These are phyloP conservation scores for Enteromius argenteus DNA, from an alignment of 2,797 vertebrate genomes.

Conservation along the genomic window DNA sequence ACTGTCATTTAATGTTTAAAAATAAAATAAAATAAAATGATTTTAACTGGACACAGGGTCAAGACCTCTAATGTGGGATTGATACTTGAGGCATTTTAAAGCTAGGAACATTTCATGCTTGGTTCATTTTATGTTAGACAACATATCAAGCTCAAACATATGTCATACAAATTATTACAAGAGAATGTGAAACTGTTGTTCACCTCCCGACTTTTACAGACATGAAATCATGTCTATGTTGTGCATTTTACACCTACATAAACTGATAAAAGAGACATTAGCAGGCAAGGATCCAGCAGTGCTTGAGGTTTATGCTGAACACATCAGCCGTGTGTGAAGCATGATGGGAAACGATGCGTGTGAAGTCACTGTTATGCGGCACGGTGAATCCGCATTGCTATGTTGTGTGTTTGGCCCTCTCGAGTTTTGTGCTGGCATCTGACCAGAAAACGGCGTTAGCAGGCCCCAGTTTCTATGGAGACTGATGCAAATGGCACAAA, in stretches of 20 bases:
- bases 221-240: background rate
- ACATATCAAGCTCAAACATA: no score
- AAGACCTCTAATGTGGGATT: background rate
- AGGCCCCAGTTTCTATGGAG: slow-evolving; percentile 47
- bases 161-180: background rate
- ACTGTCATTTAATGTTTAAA: no score
- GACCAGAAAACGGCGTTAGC: slow-evolving; percentile 35
- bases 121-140: background rate
- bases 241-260: background rate
- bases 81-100: background rate
- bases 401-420: slow-evolving; percentile 27
- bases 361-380: slow-evolving; percentile 20
- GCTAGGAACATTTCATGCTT: background rate
- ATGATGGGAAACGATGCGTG: slow-evolving; percentile 37
- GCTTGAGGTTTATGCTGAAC: slow-evolving; percentile 35
- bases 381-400: slow-evolving; percentile 18
- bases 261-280: background rate
- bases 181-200: background rate
- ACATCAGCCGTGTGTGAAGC: slow-evolving; percentile 31
- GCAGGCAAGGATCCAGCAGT: slow-evolving; percentile 18
- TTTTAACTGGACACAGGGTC: background rate
- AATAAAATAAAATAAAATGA: background rate
- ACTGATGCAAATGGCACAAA: slow-evolving; percentile 34
- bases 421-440: slow-evolving; percentile 20
- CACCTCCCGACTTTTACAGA: background rate